Evolutionary conservation across 2,888 invertebrate genomes (phyloP).

Genomic region (Tigriopus californicus): DNA sequence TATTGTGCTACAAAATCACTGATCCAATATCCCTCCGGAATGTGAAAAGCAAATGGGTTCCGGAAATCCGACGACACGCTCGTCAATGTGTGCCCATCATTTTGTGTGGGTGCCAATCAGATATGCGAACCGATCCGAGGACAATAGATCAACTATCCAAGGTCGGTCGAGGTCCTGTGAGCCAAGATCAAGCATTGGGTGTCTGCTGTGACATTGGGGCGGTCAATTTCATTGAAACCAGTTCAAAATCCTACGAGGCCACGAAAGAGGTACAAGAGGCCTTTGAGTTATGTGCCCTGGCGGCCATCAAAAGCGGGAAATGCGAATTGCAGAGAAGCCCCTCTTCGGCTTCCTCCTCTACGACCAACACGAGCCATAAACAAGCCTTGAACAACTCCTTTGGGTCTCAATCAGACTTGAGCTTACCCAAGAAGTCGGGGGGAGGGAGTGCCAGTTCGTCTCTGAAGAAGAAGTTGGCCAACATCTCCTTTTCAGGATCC

Average conservation of each 20-base stretch:
- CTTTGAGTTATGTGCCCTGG: constrained; percentile 3
- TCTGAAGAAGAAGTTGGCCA: neutral
- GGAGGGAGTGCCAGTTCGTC: neutral
- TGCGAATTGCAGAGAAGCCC: neutral
- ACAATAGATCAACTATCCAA: constrained; percentile 38
- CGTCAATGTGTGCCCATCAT: constrained; percentile 41
- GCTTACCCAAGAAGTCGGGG: too few species aligned
- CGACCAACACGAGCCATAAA: too few species aligned
- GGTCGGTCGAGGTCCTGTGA: constrained; percentile 37
- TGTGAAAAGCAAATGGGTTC: constrained; percentile 41
- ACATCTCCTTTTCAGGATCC: constrained; percentile 1
- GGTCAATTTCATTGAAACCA: constrained; percentile 45
- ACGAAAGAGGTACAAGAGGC: neutral
- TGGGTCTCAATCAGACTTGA: too few species aligned
- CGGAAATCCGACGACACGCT: constrained; percentile 40
- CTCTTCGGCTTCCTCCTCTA: too few species aligned
- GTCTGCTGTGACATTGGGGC: constrained; percentile 44
- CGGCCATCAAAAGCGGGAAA: neutral
- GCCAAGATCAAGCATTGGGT: constrained; percentile 41
- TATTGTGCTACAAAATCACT: constrained; percentile 41
- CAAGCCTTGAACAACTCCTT: too few species aligned
- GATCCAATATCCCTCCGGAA: constrained; percentile 40
- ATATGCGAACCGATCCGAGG: constrained; percentile 40
- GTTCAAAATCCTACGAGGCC: constrained; percentile 31
- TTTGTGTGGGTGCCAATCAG: constrained; percentile 45